Conservation (phyloP, 2,888 invertebrate genomes). For the Synergus japonicus region DNA sequence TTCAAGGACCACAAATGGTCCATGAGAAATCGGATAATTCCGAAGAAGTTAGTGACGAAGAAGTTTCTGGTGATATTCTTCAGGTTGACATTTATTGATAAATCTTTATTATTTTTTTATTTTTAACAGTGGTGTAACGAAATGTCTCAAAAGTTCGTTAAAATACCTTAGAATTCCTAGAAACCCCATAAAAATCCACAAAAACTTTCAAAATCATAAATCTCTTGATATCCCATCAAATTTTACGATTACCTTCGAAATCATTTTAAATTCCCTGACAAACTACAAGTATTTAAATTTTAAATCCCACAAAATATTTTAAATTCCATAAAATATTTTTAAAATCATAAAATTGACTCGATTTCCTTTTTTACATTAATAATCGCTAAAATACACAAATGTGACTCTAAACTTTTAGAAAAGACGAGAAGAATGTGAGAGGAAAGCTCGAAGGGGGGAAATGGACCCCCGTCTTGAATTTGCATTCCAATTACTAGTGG, state of each 20-base stretch:
- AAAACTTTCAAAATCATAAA: too few species aligned
- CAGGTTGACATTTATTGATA: constrained; percentile 65
- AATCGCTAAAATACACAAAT: not conserved
- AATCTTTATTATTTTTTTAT: not conserved
- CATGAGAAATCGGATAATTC: constrained; percentile 68
- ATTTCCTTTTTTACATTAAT: not conserved
- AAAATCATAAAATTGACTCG: too few species aligned
- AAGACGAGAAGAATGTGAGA: constrained; percentile 94
- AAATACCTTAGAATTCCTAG: too few species aligned
- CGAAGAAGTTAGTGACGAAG: constrained; percentile 70
- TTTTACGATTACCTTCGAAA: not conserved
- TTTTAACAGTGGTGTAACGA: not conserved
- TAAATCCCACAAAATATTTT: too few species aligned
- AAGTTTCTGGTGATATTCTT: constrained; percentile 70
- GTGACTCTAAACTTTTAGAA: constrained; percentile 77
- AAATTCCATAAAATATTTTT: too few species aligned
- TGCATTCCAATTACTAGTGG: constrained; percentile 91
- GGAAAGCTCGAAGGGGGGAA: constrained; percentile 92
- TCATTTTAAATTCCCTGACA: not conserved
- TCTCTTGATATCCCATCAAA: not conserved
- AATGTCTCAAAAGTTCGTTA: too few species aligned
- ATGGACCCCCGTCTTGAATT: constrained; percentile 95
- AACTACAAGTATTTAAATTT: too few species aligned
- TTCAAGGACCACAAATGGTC: constrained; percentile 66
- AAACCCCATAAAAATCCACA: too few species aligned